phyloP scores from a whole-genome alignment of 2,113 vertebrate genomes.

The Tautogolabrus adspersus region DNA sequence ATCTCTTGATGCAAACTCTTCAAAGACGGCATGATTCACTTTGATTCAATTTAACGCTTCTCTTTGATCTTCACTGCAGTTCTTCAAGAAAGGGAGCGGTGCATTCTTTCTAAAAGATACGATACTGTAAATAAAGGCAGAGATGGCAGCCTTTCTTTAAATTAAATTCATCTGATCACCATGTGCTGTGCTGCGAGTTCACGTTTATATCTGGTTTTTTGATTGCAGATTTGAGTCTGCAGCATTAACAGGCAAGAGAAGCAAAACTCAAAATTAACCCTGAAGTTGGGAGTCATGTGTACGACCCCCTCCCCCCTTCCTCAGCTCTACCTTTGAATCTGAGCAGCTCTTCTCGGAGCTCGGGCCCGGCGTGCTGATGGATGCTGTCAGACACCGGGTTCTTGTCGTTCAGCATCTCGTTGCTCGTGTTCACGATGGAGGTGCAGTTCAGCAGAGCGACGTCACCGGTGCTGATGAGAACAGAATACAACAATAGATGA shows the following conservation, averaged over 20 bases:
- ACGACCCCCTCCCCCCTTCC: slow-evolving; percentile 4
- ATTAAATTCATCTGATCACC: slow-evolving; percentile 11
- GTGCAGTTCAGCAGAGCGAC: slow-evolving; percentile 94
- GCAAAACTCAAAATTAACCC: not conserved
- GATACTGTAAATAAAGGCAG: too few relatives aligned
- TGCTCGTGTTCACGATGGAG: slow-evolving; percentile 95
- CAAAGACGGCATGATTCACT: too few relatives aligned
- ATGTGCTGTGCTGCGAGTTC: not conserved
- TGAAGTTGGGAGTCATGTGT: not conserved
- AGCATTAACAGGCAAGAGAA: not conserved
- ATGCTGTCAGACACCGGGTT: slow-evolving; percentile 94
- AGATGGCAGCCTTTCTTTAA: not conserved
- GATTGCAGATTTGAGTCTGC: not conserved
- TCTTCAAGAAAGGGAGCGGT: not conserved
- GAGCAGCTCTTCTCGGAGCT: slow-evolving; percentile 92
- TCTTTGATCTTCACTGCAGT: too few relatives aligned
- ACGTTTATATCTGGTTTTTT: not conserved
- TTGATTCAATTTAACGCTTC: too few relatives aligned
- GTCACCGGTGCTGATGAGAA: slow-evolving; percentile 87
- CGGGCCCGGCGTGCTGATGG: slow-evolving; percentile 90
- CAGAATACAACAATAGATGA: not conserved
- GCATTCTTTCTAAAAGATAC: not conserved
- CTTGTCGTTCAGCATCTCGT: slow-evolving; percentile 95
- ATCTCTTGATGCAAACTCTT: too few relatives aligned
- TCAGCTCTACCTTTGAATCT: slow-evolving; percentile 91